Evolutionary conservation across 2,113 vertebrate genomes (phyloP), one percentile per base, ranked within the genome.

Genomic region (Salvator merianae): DNA sequence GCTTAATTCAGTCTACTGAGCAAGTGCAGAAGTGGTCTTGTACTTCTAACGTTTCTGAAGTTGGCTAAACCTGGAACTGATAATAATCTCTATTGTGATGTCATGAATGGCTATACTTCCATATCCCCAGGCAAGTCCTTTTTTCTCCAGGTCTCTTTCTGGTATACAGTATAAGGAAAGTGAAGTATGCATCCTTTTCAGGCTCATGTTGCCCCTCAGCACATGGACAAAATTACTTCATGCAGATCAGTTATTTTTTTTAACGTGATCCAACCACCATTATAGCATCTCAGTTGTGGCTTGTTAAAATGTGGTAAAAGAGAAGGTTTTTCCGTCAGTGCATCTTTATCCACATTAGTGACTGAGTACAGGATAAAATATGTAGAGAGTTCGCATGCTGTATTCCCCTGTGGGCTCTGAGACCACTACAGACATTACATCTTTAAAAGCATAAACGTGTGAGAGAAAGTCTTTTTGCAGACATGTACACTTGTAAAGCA

Each of bases 31-130:
- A 59, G 18, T 4, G 20, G 55, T 16, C 18, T 59, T 59, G 14
- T 20, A 18, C 18, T 59, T 59, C 18, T 59, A 20, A 20, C 18
- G 16, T 36, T 74, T 75, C 34, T 69, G 20, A n/a, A 71, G 50
- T 12, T 83, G 38, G 20, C 59, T 65, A 40, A 30, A 13, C 43
- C 69, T 84, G 68, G 72, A 84, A 84, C 22, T 65, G 66, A 50
- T 47, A 68, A 84, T 78, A 79, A 78, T 72, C 68, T 62, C 68
- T 78, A 7, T 47, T 62, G 68, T 72, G 55, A 78, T 78, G 30
- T 3, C 7, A 28, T 43, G 34, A 78, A 63, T 84, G 7, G 26
- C 9, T 34, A 7, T 4, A n/a, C 36, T 84, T 77, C 18, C 18
- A 62, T 40, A 36, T 63, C 8, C 36, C 43, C 30, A 63, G 47